Evolutionary conservation across 2,888 invertebrate species (phyloP).

Genomic region (Globia sparganii): DNA sequence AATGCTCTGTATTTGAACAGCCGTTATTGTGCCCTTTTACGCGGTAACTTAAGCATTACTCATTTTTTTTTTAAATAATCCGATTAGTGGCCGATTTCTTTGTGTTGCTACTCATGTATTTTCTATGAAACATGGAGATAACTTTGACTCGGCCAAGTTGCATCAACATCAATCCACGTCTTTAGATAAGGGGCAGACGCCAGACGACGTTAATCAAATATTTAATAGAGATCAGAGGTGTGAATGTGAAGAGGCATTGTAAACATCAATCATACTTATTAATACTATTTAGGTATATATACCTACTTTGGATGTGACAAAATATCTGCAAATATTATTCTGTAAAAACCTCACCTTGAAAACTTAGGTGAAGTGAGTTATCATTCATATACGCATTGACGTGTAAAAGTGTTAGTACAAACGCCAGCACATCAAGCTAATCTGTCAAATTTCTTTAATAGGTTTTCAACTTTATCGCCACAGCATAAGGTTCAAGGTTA

Average conservation of each 20-base stretch:
- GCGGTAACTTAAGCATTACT: no score
- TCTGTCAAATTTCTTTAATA: no score
- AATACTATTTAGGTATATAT: background rate
- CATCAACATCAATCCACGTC: conserved; percentile 37
- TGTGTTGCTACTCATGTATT: background rate
- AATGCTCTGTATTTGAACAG: background rate
- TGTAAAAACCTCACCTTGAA: background rate
- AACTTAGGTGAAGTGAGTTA: background rate
- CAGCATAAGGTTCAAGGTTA: no score
- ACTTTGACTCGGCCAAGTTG: background rate
- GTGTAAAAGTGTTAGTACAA: background rate
- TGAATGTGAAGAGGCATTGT: conserved; percentile 9
- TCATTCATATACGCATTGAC: background rate
- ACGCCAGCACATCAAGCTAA: no score
- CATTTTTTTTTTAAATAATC: no score
- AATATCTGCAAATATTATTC: background rate
- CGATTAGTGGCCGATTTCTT: background rate
- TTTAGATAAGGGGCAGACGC: conserved; percentile 37
- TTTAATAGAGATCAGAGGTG: conserved; percentile 27
- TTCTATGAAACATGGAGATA: background rate
- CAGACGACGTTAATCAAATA: conserved; percentile 29
- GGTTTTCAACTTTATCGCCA: no score
- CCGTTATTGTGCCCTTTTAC: background rate
- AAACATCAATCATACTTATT: conserved; percentile 23
- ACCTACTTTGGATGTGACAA: background rate